Evolutionary conservation across 2,888 invertebrate species (phyloP), one percentile per base, ranked within the genome.

Genomic region (Blomia tropicalis): DNA sequence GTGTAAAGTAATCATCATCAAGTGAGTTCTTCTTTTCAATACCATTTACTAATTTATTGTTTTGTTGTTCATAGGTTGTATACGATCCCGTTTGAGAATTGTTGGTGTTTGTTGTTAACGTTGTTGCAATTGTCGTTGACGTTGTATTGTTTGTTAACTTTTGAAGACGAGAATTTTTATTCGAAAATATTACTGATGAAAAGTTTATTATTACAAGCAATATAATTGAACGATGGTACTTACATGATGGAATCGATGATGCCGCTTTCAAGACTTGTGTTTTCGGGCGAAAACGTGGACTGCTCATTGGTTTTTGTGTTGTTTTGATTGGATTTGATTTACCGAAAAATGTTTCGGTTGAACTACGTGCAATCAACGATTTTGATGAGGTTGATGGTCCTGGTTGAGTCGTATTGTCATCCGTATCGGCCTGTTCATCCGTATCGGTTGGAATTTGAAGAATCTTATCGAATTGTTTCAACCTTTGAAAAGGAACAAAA

Each of bases 191-290:
- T 22, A 62, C 62, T 62, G n/a, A 36, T 36, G 27, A 2, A 60
- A 43, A 23, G n/a, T n/a, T n/a, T n/a, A n/a, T n/a, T n/a, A n/a
- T n/a, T n/a, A n/a, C n/a, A n/a, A n/a, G n/a, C n/a, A n/a, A n/a
- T n/a, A n/a, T n/a, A 7, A n/a, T 27, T 51, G 23, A 23, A 3
- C 17, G 14, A 29, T 36, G 5, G 11, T 2, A 27, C 56, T 62
- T 58, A 62, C 62, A 43, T 25, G 62, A 62, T 25, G 62, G 62
- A 19, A 62, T 62, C 17, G 62, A 62, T 4, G 58, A 31, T n/a
- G 62, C 62, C n/a, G 62, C 62, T 43, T 58, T 62, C 31, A 62
- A 14, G 29, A 62, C 29, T 56, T 62, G 62, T 14, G 62, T 62
- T 30, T 62, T 62, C 23, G 32, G 43, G n/a, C 43, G 36, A 27